Conservation (phyloP, 2,797 vertebrate genomes). For the Scomberomorus guttatus region DNA sequence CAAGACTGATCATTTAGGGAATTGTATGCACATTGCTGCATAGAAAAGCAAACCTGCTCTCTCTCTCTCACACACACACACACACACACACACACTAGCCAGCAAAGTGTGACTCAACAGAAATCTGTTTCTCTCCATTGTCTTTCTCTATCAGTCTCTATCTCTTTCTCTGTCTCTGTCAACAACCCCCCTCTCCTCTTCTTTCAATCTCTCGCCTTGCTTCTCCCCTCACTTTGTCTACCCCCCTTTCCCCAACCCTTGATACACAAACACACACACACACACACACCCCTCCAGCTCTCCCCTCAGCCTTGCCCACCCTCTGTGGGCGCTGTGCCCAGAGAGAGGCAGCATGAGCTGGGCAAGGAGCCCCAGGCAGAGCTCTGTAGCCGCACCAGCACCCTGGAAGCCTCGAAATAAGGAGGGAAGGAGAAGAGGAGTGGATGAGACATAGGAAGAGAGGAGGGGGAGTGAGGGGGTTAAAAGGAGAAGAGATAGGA, state of each 20-base stretch:
- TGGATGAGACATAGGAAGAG: background rate
- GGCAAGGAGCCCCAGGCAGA: constrained; percentile 63
- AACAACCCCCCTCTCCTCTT: constrained; percentile 43
- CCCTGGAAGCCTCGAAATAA: constrained; percentile 47
- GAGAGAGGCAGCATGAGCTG: constrained; percentile 66
- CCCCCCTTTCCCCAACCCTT: constrained; percentile 43
- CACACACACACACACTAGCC: constrained; percentile 6
- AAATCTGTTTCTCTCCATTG: constrained; percentile 50
- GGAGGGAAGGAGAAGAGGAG: constrained; percentile 18
- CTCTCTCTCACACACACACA: constrained; percentile 1
- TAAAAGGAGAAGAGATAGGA: constrained; percentile 44
- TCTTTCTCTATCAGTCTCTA: constrained; percentile 37
- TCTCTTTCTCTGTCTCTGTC: constrained; percentile 38
- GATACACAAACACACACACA: constrained; percentile 33
- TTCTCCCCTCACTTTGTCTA: constrained; percentile 35
- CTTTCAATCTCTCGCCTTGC: constrained; percentile 29
- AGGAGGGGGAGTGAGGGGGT: constrained; percentile 15
- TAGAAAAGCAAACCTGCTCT: background rate
- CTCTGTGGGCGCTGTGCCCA: constrained; percentile 72
- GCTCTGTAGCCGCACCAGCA: constrained; percentile 49
- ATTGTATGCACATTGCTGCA: background rate
- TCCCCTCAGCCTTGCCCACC: constrained; percentile 60
- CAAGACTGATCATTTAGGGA: background rate
- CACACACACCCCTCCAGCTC: constrained; percentile 49
- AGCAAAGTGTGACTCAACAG: constrained; percentile 78